Base-by-base conservation (phyloP, 2,797 vertebrate genomes). In the Gambelia wislizenii region DNA sequence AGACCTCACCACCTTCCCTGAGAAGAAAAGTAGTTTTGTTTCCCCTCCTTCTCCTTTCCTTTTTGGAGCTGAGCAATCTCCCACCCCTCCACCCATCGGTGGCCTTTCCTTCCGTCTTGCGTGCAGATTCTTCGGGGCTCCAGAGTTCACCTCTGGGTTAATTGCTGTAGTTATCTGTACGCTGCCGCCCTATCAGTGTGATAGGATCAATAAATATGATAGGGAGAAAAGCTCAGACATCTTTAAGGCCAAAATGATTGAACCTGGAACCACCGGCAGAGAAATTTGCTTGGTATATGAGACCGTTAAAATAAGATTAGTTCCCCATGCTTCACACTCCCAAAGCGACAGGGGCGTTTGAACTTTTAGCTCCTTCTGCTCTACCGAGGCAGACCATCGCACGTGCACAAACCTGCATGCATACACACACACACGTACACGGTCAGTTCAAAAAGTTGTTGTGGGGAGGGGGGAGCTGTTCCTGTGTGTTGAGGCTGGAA, bases 121-220 rank as follows among this genome's bases (percentile, higher is more conserved):
- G 10, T 5, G 89, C 72, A 70, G 83, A 69, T 6, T 70, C 76
- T 89, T 90, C 88, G 59, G 0, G 4, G 90, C 91, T 44, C 1
- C 16, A 39, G n/a, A 61, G 93, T 87, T 94, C 92, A 84, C 1
- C 0, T 0, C 89, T 44, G 76, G 92, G 92, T 91, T 93, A 89
- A 91, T 89, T 88, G 92, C 85, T 91, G 90, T 74, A 75, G 84
- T 85, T 90, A 47, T 79, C 92, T 85, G 52, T 13, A 81, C 79
- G 5, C 80, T 0, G 30, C 86, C 72, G 36, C 84, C 88, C 70
- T 67, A 80, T 88, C 67, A 0, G 2, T 0, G 27, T 18, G 78
- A 36, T 25, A 16, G 75, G 78, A 72, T 92, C 33, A 18, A 91
- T 90, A 91, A 91, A 89, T 90, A 47, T 89, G 88, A 87, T 6